These are phyloP conservation scores for Pterostichus niger DNA, from an alignment of 2,888 invertebrate species.

Conservation along the genomic window DNA sequence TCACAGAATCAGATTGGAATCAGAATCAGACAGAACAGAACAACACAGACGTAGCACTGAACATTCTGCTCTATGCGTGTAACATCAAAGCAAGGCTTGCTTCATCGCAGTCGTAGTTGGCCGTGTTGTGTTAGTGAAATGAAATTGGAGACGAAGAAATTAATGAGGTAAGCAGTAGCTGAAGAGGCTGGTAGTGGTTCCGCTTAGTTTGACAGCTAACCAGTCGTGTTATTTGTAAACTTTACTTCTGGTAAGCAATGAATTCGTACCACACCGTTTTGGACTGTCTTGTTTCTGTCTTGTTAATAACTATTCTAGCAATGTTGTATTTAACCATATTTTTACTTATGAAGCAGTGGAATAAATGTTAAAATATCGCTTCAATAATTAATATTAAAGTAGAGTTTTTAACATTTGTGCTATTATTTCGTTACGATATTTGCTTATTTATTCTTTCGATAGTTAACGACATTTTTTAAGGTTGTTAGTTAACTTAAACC, in stretches of 20 bases:
- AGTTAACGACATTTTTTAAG: too few species aligned
- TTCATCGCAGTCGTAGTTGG: background rate
- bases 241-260: background rate
- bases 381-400: too few species aligned
- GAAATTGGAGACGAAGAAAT: slow-evolving; percentile 44
- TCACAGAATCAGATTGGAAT: slow-evolving; percentile 6
- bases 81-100: background rate
- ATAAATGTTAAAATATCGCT: too few species aligned
- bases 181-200: background rate
- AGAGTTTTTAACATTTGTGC: too few species aligned
- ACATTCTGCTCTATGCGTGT: background rate
- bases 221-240: slow-evolving; percentile 35
- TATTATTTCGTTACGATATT: too few species aligned
- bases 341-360: too few species aligned
- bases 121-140: background rate
- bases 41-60: slow-evolving; percentile 1
- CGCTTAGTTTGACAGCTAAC: slow-evolving; percentile 34
- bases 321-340: too few species aligned
- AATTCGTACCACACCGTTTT: background rate
- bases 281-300: too few species aligned
- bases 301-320: too few species aligned
- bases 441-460: too few species aligned
- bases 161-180: slow-evolving; percentile 30
- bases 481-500: too few species aligned
- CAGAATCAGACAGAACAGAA: background rate